Percentiles rank a stretch among this genome's conserved stretches.
Evolutionary conservation across 1,140 invertebrate species (phyloP).

Genomic region (Teleopsis dalmanni): DNA sequence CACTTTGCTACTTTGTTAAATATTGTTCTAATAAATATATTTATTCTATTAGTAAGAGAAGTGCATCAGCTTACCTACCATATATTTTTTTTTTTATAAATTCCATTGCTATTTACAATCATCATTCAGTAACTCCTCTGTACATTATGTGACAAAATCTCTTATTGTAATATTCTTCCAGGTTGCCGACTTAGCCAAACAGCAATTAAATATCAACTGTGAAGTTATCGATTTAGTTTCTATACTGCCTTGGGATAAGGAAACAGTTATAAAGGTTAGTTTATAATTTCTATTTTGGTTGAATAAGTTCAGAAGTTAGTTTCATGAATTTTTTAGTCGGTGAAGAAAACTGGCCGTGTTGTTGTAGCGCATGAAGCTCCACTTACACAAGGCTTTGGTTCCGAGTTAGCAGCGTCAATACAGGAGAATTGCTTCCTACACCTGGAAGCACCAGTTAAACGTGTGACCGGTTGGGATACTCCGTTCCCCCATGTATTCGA

Average conservation of each 20-base stretch:
- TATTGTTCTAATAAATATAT: too few species aligned
- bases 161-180: conserved; percentile 10
- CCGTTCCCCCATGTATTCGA: conserved; percentile 96
- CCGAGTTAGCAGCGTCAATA: conserved; percentile 90
- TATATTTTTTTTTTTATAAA: too few species aligned
- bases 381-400: conserved; percentile 88
- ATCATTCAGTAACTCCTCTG: too few species aligned
- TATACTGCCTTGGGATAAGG: conserved; percentile 90
- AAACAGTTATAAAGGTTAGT: conserved; percentile 82
- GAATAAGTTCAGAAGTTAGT: neutral
- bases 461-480: conserved; percentile 95
- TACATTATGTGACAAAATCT: too few species aligned
- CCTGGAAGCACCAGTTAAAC: conserved; percentile 83
- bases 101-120: too few species aligned
- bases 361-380: conserved; percentile 95
- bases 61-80: too few species aligned
- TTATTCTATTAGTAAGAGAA: too few species aligned
- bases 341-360: conserved; percentile 85
- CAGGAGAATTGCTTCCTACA: conserved; percentile 93
- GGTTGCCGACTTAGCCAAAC: conserved; percentile 78
- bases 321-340: conserved; percentile 62
- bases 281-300: neutral
- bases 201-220: conserved; percentile 72
- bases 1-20: too few species aligned
- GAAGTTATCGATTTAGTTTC: conserved; percentile 96